A percentile compares a stretch with the other conserved stretches of the same genome.
Conservation (phyloP, 2,888 invertebrate species). For the Onthophagus sagittarius region DNA sequence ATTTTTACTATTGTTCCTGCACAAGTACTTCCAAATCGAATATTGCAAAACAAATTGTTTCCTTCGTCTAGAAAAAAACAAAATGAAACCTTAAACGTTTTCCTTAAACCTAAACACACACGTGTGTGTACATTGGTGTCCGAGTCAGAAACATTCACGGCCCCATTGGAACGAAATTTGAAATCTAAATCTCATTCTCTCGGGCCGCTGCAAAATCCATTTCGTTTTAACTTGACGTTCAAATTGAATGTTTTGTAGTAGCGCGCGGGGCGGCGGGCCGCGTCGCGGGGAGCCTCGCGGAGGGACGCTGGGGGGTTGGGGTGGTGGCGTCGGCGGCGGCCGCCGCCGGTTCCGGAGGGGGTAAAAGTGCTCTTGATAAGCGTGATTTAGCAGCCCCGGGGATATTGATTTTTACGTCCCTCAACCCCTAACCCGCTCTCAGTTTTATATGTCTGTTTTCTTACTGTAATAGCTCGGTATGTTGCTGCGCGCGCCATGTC, state of each 20-base stretch:
- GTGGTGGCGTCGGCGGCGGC: conserved; percentile 45
- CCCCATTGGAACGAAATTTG: conserved; percentile 45
- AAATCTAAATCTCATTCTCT: conserved; percentile 51
- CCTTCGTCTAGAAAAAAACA: background rate
- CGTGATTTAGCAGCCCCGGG: conserved; percentile 76
- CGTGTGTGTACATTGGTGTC: conserved; percentile 18
- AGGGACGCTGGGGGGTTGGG: conserved; percentile 24
- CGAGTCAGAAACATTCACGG: conserved; percentile 33
- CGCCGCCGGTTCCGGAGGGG: conserved; percentile 47
- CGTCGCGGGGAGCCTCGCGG: conserved; percentile 26
- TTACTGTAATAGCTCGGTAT: conserved; percentile 54
- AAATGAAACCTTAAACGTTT: background rate
- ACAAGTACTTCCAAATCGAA: background rate
- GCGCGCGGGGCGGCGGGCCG: conserved; percentile 34
- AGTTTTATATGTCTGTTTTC: conserved; percentile 57
- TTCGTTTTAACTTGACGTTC: conserved; percentile 58
- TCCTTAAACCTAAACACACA: conserved; percentile 3
- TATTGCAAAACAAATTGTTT: background rate
- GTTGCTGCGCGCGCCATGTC: conserved; percentile 48
- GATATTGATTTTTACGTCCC: conserved; percentile 56
- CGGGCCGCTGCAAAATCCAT: conserved; percentile 55
- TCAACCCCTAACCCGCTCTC: conserved; percentile 48
- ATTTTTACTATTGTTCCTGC: no score
- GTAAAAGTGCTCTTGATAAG: conserved; percentile 55
- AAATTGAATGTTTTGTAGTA: conserved; percentile 60